phyloP scores from a whole-genome alignment of 2,113 vertebrate species.

The Sterrhoptilus dennistouni region DNA sequence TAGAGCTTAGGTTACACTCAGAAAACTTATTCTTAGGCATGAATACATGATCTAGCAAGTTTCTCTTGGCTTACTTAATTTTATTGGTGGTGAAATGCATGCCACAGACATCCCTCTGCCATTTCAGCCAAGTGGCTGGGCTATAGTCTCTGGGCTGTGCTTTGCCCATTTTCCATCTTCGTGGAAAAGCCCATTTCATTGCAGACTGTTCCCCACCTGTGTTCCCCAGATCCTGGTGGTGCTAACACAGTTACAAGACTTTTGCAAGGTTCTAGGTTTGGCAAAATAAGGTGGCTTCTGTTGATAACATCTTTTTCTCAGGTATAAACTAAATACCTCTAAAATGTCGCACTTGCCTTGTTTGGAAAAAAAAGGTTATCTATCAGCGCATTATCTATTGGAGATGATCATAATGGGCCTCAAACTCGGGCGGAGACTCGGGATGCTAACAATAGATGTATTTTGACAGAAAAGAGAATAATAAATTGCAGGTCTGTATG shows the following conservation, averaged over 20 bases:
- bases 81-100: not conserved
- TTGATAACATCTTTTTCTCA: not conserved
- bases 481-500: not conserved
- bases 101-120: not conserved
- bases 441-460: not conserved
- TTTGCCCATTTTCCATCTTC: not conserved
- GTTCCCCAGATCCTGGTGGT: not conserved
- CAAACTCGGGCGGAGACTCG: not conserved
- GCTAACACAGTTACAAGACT: not conserved
- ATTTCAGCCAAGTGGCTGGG: not conserved
- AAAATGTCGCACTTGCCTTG: not conserved
- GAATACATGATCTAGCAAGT: not conserved
- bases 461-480: slow-evolving; percentile 33
- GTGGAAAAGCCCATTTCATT: not conserved
- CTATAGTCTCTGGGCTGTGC: not conserved
- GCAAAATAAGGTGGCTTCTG: not conserved
- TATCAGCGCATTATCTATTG: not conserved
- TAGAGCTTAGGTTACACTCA: not conserved
- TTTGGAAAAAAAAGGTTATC: not conserved
- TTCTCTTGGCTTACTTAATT: not conserved
- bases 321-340: not conserved
- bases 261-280: not conserved
- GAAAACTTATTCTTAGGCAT: not conserved
- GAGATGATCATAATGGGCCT: not conserved
- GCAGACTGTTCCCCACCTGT: fast-evolving